phyloP scores from a whole-genome alignment of 2,113 vertebrate genomes.

The Indri indri region DNA sequence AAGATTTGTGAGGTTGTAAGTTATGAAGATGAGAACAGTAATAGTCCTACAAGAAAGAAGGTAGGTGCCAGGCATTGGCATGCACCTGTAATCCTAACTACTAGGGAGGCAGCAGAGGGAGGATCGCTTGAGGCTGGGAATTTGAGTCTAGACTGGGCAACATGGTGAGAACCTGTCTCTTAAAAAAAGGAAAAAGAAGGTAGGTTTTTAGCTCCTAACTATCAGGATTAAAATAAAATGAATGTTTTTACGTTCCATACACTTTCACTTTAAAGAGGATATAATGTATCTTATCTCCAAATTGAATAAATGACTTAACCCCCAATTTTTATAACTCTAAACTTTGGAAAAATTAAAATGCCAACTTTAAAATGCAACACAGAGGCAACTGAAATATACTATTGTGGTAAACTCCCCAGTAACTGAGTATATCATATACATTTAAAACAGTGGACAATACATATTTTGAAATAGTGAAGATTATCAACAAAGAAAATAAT shows the following conservation, averaged over 20 bases:
- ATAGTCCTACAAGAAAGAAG: not conserved
- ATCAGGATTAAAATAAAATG: constrained; percentile 25
- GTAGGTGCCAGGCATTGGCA: too few species aligned
- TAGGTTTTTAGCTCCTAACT: not conserved
- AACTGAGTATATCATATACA: not conserved
- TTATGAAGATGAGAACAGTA: not conserved
- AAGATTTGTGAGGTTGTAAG: not conserved
- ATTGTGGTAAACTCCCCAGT: not conserved
- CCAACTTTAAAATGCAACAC: constrained; percentile 27
- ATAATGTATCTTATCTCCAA: not conserved
- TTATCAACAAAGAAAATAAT: not conserved
- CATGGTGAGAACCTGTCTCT: too few species aligned
- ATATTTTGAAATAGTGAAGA: not conserved
- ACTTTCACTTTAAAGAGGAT: not conserved
- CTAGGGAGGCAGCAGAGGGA: too few species aligned
- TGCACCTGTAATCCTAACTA: too few species aligned
- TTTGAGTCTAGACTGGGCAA: too few species aligned
- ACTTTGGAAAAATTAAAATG: not conserved
- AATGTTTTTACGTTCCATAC: not conserved
- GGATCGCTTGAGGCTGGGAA: too few species aligned
- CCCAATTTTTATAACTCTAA: not conserved
- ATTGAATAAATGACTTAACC: not conserved
- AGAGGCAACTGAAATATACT: not conserved
- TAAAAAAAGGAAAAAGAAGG: not conserved
- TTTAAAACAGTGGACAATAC: not conserved